phyloP scores from a whole-genome alignment of 2,797 vertebrate genomes.

The Lindbergichthys nudifrons region DNA sequence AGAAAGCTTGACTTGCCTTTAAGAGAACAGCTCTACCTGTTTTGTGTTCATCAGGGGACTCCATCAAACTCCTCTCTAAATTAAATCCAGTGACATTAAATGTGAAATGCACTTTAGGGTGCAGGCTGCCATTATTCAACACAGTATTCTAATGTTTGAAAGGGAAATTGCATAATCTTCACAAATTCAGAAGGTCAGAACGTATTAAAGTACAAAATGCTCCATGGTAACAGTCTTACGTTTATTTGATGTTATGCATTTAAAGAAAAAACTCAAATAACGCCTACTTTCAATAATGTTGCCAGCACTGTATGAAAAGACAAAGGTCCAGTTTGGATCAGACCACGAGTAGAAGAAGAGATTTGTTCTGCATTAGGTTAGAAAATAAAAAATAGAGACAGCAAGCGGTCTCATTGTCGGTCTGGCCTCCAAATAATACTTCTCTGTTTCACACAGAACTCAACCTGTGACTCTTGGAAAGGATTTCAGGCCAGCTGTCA shows the following conservation, averaged over 20 bases:
- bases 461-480: constrained; percentile 66
- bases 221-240: background rate
- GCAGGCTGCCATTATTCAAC: background rate
- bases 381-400: constrained; percentile 27
- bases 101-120: background rate
- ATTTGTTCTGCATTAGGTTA: constrained; percentile 18
- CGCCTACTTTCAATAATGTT: background rate
- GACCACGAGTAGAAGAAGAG: background rate
- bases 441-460: constrained; percentile 63
- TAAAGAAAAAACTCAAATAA: constrained; percentile 1
- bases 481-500: constrained; percentile 54
- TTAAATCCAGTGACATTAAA: constrained; percentile 4
- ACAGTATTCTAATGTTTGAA: background rate
- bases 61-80: background rate
- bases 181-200: background rate
- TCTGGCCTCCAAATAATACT: constrained; percentile 39
- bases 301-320: background rate
- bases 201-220: constrained; percentile 3
- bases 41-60: background rate
- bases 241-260: background rate
- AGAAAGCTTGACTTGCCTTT: background rate
- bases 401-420: constrained; percentile 32
- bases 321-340: constrained; percentile 21
- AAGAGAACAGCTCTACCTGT: background rate
- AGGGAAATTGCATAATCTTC: background rate